Conservation (phyloP, 2,888 invertebrate species). For the Barypeithes pellucidus region DNA sequence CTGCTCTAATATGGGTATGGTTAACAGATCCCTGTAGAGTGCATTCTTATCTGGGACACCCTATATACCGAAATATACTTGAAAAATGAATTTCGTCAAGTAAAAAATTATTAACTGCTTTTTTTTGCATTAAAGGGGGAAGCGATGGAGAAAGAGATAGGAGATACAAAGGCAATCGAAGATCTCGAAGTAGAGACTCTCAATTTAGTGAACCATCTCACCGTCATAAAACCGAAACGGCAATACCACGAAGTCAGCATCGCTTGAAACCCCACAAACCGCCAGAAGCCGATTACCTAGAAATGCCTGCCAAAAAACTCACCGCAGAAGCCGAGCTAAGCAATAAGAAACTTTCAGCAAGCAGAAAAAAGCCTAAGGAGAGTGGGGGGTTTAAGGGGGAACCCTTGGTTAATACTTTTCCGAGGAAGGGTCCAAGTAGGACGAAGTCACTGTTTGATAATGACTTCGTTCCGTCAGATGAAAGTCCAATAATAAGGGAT, state of each 20-base stretch:
- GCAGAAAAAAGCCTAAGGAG: slow-evolving; percentile 64
- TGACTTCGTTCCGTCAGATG: slow-evolving; percentile 50
- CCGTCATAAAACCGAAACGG: slow-evolving; percentile 66
- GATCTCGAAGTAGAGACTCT: slow-evolving; percentile 70
- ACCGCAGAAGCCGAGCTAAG: slow-evolving; percentile 46
- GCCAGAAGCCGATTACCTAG: slow-evolving; percentile 37
- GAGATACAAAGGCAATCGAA: slow-evolving; percentile 71
- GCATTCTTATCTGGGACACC: no score
- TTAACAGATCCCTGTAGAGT: no score
- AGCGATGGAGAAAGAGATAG: slow-evolving; percentile 75
- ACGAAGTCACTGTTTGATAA: slow-evolving; percentile 69
- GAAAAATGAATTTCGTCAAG: no score
- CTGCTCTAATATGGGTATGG: no score
- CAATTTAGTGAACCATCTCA: slow-evolving; percentile 67
- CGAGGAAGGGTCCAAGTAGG: slow-evolving; percentile 69
- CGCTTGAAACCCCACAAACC: slow-evolving; percentile 61
- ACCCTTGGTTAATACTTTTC: slow-evolving; percentile 62
- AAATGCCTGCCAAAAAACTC: slow-evolving; percentile 40
- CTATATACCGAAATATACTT: no score
- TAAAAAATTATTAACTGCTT: slow-evolving; percentile 20
- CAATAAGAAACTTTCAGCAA: slow-evolving; percentile 63
- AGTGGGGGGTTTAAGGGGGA: slow-evolving; percentile 65
- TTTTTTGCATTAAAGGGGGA: slow-evolving; percentile 66
- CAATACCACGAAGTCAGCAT: slow-evolving; percentile 59
- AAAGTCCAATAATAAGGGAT: slow-evolving; percentile 50